Percentiles rank a stretch among this genome's conserved stretches.
Evolutionary conservation across 2,797 vertebrate genomes (phyloP).

Genomic region (Spondyliosoma cantharus): DNA sequence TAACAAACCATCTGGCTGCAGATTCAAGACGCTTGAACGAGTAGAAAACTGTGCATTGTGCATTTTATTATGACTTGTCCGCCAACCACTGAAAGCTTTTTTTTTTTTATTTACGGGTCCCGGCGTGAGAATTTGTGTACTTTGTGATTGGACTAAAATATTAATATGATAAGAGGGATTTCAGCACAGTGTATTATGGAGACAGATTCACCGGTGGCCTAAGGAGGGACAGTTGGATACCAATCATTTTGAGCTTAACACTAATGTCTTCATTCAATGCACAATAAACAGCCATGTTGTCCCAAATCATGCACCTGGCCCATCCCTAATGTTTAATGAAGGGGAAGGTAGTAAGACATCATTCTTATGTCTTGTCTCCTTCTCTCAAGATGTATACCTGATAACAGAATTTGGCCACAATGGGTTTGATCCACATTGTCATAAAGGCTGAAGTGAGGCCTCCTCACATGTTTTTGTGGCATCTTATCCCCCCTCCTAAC

Average conservation of each 20-base stretch:
- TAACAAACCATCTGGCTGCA: too few relatives aligned
- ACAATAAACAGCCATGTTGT: not conserved
- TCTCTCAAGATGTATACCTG: not conserved
- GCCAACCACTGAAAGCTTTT: not conserved
- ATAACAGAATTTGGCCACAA: not conserved
- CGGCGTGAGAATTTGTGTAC: not conserved
- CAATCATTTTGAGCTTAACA: not conserved
- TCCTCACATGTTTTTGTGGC: not conserved
- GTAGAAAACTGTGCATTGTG: too few relatives aligned
- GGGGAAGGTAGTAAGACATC: not conserved
- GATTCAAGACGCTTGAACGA: too few relatives aligned
- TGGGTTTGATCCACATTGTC: not conserved
- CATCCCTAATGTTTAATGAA: not conserved
- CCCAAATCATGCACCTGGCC: not conserved
- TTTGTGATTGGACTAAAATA: not conserved
- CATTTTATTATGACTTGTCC: too few relatives aligned
- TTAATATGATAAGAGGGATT: not conserved
- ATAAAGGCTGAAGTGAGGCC: not conserved
- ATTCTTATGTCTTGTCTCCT: not conserved
- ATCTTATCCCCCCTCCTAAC: not conserved
- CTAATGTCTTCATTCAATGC: not conserved
- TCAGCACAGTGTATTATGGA: not conserved
- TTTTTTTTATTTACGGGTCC: too few relatives aligned
- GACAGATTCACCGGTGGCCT: not conserved
- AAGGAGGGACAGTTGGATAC: not conserved